Percentiles rank a stretch among this genome's conserved stretches.
Evolutionary conservation across 2,888 invertebrate species (phyloP).

Genomic region (Chymomyza amoena): DNA sequence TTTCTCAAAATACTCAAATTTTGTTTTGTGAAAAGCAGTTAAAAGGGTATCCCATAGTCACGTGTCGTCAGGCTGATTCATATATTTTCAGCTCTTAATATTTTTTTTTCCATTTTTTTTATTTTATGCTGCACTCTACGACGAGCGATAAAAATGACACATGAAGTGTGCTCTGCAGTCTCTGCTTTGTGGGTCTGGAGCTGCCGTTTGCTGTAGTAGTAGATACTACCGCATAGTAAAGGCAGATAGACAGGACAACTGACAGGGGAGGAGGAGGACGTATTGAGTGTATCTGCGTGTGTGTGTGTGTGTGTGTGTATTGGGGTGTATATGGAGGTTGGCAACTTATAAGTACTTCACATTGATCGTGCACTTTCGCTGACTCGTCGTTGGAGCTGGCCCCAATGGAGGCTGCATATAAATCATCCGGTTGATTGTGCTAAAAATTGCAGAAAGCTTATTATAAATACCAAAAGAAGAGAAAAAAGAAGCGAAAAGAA

Average conservation of each 20-base stretch:
- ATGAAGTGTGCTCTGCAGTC: conserved; percentile 34
- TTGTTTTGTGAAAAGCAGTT: too few species aligned
- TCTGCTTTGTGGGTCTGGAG: not conserved
- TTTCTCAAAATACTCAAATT: too few species aligned
- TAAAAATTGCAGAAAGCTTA: conserved; percentile 1
- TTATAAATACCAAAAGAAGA: not conserved
- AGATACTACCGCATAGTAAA: not conserved
- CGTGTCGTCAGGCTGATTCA: too few species aligned
- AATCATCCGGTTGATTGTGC: conserved; percentile 12
- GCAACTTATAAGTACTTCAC: not conserved
- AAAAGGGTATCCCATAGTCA: too few species aligned
- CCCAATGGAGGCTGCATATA: not conserved
- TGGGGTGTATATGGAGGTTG: not conserved
- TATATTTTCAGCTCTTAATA: not conserved
- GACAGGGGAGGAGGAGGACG: not conserved
- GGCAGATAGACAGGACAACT: conserved; percentile 1
- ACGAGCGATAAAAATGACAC: conserved; percentile 42
- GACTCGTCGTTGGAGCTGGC: not conserved
- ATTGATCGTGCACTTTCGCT: conserved; percentile 5
- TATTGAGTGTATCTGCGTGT: not conserved
- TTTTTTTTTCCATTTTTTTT: conserved; percentile 1
- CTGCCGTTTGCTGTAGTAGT: conserved; percentile 2
- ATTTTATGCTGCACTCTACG: conserved; percentile 26
- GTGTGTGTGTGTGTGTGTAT: not conserved
- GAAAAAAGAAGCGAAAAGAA: not conserved